Conservation (phyloP, 2,888 invertebrate species). For the Octonoba sinensis region DNA sequence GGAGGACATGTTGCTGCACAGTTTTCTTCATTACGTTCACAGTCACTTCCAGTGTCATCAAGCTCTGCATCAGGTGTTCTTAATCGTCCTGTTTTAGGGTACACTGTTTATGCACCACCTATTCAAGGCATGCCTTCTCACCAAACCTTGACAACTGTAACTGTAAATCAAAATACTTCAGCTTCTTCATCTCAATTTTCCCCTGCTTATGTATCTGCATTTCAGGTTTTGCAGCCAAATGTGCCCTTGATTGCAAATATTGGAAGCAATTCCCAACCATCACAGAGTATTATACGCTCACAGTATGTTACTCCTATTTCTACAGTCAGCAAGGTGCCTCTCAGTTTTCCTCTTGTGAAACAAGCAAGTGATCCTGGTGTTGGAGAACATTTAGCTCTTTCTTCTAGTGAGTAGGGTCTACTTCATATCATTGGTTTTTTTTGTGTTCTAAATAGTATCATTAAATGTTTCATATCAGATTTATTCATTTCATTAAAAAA, state of each 20-base stretch:
- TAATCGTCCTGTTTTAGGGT: constrained; percentile 54
- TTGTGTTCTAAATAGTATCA: neutral
- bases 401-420: constrained; percentile 31
- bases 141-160: constrained; percentile 39
- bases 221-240: constrained; percentile 62
- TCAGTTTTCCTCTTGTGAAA: constrained; percentile 60
- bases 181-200: constrained; percentile 53
- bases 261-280: constrained; percentile 48
- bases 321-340: constrained; percentile 56
- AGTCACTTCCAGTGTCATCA: constrained; percentile 55
- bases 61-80: constrained; percentile 30
- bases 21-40: constrained; percentile 58
- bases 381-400: constrained; percentile 50
- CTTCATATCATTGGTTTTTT: too few species aligned
- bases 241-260: constrained; percentile 59
- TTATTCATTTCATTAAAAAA: too few species aligned
- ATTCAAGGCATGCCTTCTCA: constrained; percentile 44
- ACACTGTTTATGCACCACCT: constrained; percentile 54
- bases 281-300: constrained; percentile 40
- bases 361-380: constrained; percentile 62
- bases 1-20: constrained; percentile 56
- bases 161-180: constrained; percentile 44
- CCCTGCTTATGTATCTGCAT: constrained; percentile 60
- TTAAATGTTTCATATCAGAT: neutral
- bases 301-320: constrained; percentile 55